Evolutionary conservation across 2,888 invertebrate species (phyloP).

Genomic region (Itoplectis maculator): DNA sequence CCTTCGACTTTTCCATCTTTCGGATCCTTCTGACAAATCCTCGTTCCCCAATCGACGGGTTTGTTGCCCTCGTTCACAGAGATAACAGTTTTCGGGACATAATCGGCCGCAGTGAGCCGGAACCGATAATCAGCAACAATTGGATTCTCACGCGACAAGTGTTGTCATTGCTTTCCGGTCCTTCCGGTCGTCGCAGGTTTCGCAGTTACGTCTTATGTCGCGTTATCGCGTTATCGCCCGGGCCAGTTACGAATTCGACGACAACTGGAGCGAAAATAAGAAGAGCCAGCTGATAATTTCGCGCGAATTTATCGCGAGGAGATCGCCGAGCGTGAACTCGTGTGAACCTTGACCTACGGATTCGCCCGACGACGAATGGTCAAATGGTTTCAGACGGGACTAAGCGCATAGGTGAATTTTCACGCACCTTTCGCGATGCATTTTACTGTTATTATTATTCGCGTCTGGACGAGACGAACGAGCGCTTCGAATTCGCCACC

Average conservation of each 20-base stretch:
- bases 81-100: conserved; percentile 1
- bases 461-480: neutral
- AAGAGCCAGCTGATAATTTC: neutral
- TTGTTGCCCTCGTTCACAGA: conserved; percentile 10
- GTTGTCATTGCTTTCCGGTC: neutral
- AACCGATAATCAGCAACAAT: conserved; percentile 2
- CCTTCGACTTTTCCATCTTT: conserved; percentile 54
- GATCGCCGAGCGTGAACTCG: neutral
- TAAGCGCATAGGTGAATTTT: neutral
- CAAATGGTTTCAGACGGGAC: no score
- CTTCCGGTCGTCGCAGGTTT: neutral
- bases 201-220: neutral
- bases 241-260: neutral
- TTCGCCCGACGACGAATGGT: no score
- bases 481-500: neutral
- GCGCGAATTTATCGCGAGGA: neutral
- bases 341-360: conserved; percentile 6
- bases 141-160: neutral
- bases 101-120: neutral
- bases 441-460: neutral
- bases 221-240: no score
- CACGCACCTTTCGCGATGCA: neutral
- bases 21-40: neutral
- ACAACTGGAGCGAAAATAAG: conserved; percentile 5
- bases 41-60: conserved; percentile 3